phyloP scores from a whole-genome alignment of 2,888 invertebrate genomes.

The Panorpa germanica region DNA sequence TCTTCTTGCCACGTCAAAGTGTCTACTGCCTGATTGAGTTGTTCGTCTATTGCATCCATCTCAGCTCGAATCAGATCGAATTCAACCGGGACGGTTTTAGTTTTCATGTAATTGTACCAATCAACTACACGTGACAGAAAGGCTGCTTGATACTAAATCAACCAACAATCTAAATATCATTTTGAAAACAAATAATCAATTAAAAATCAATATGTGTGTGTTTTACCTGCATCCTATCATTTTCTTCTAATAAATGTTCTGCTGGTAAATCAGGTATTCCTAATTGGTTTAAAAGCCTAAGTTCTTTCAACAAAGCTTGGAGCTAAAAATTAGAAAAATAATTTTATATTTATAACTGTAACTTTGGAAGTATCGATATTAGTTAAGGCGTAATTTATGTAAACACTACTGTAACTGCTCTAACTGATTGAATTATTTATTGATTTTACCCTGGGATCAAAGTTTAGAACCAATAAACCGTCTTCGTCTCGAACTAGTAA shows the following conservation, averaged over 20 bases:
- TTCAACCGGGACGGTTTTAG: constrained; percentile 56
- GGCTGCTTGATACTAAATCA: constrained; percentile 32
- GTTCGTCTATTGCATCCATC: constrained; percentile 49
- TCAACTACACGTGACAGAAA: constrained; percentile 41
- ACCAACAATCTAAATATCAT: constrained; percentile 20
- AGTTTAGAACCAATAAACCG: constrained; percentile 39
- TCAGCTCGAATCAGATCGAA: constrained; percentile 57
- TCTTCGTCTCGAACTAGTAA: constrained; percentile 35
- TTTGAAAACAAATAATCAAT: not conserved
- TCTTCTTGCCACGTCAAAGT: constrained; percentile 59
- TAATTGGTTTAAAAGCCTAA: not conserved
- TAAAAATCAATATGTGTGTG: too few species aligned
- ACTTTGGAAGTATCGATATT: too few species aligned
- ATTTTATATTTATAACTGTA: too few species aligned
- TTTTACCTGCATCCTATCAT: too few species aligned
- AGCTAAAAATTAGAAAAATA: constrained; percentile 1
- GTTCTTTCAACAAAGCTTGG: not conserved
- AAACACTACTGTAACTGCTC: too few species aligned
- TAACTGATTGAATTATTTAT: too few species aligned
- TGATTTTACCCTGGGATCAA: constrained; percentile 38
- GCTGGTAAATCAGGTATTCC: too few species aligned
- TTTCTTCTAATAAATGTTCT: too few species aligned
- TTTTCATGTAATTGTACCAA: constrained; percentile 70
- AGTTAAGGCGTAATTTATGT: too few species aligned
- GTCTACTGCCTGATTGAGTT: constrained; percentile 46